These are phyloP conservation scores for Megathymus violae DNA, from an alignment of 1,140 invertebrate genomes.

Conservation along the genomic window DNA sequence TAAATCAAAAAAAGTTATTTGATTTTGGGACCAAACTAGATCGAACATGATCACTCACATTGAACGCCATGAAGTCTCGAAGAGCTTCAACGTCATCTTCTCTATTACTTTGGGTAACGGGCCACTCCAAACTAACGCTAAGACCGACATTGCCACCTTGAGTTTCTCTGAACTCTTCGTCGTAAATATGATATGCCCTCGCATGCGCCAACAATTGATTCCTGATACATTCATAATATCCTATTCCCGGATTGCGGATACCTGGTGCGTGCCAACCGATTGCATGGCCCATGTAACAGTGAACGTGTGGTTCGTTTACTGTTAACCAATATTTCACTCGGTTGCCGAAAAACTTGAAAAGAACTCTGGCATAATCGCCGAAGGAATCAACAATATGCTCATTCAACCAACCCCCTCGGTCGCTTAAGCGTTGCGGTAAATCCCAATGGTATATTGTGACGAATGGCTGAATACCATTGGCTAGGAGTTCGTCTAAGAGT, in stretches of 20 bases:
- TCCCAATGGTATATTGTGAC: too few species aligned
- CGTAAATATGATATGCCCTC: constrained; percentile 30
- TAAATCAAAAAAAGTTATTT: too few species aligned
- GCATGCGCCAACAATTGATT: constrained; percentile 29
- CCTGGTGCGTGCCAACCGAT: constrained; percentile 13
- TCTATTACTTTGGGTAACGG: constrained; percentile 18
- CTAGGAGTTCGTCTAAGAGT: constrained; percentile 25
- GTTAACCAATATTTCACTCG: constrained; percentile 33
- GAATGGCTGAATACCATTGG: constrained; percentile 28
- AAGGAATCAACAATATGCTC: constrained; percentile 19
- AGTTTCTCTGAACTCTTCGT: constrained; percentile 18
- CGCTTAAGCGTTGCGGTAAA: constrained; percentile 17
- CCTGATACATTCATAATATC: constrained; percentile 29
- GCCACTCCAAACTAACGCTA: constrained; percentile 11
- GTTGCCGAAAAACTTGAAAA: constrained; percentile 26
- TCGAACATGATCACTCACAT: constrained; percentile 20
- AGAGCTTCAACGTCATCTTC: constrained; percentile 26
- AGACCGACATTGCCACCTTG: constrained; percentile 27
- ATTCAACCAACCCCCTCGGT: constrained; percentile 29
- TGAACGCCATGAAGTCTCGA: constrained; percentile 24
- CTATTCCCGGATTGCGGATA: constrained; percentile 9
- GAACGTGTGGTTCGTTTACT: constrained; percentile 27
- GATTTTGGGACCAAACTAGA: not conserved
- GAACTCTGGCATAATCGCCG: constrained; percentile 1
- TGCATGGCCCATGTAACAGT: constrained; percentile 22